Conservation (phyloP, 2,888 invertebrate genomes). For the Sturmia bella region DNA sequence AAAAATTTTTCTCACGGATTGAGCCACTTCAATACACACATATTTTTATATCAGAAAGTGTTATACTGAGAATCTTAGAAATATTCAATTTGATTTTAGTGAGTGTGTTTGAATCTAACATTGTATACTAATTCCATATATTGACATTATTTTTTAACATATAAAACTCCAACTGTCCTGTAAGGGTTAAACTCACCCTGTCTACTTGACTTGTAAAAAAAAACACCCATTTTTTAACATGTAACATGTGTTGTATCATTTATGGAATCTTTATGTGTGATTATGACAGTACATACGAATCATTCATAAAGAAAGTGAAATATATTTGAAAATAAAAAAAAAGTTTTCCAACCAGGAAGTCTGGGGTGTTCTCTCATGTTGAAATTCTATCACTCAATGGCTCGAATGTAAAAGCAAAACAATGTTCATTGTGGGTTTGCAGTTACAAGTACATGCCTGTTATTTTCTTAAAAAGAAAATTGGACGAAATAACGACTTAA, state of each 20-base stretch:
- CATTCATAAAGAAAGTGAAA: constrained; percentile 35
- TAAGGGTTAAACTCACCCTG: constrained; percentile 31
- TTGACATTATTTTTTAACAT: no score
- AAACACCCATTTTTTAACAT: no score
- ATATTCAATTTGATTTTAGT: no score
- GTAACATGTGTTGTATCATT: constrained; percentile 64
- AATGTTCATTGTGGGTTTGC: constrained; percentile 51
- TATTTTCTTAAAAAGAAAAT: constrained; percentile 30
- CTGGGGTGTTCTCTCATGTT: constrained; percentile 57
- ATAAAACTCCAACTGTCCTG: no score
- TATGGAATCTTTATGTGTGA: constrained; percentile 34
- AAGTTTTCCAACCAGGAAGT: constrained; percentile 63
- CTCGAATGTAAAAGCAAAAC: constrained; percentile 50
- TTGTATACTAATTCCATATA: no score
- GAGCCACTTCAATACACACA: no score
- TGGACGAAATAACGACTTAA: constrained; percentile 69
- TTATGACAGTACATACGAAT: constrained; percentile 7
- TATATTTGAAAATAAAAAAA: not conserved
- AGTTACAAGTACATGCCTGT: not conserved
- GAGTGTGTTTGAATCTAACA: no score
- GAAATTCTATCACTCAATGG: constrained; percentile 51
- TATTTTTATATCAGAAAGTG: no score
- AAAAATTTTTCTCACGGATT: no score
- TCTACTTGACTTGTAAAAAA: not conserved
- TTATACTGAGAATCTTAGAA: no score